Conservation (phyloP, 1,140 invertebrate species). For the Spodoptera litura region DNA sequence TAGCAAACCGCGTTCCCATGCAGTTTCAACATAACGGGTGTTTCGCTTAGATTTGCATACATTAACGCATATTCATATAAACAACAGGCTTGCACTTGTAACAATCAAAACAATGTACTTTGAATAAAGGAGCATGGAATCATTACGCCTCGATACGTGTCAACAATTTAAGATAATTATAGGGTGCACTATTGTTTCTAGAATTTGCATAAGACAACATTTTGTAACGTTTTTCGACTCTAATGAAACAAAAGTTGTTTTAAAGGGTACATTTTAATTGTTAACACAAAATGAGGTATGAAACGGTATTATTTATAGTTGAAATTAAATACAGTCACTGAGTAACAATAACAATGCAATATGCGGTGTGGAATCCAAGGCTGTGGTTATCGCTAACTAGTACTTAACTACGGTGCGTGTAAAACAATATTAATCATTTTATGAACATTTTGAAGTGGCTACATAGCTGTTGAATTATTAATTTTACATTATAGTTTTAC, state of each 20-base stretch:
- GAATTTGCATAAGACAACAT: constrained; percentile 54
- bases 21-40: constrained; percentile 53
- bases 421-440: constrained; percentile 44
- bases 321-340: neutral
- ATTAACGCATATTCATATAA: constrained; percentile 52
- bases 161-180: constrained; percentile 55
- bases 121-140: constrained; percentile 56
- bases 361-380: constrained; percentile 33
- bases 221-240: constrained; percentile 53
- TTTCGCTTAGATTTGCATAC: constrained; percentile 61
- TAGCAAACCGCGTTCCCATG: constrained; percentile 56
- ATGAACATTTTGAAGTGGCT: constrained; percentile 23
- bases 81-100: constrained; percentile 52
- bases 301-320: neutral
- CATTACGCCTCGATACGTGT: constrained; percentile 64
- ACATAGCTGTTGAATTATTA: constrained; percentile 6
- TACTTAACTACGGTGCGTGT: neutral
- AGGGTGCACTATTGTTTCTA: constrained; percentile 46
- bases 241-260: neutral
- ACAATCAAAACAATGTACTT: constrained; percentile 70
- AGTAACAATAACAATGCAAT: constrained; percentile 16
- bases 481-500: neutral
- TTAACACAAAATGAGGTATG: too few species aligned
- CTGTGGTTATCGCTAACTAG: constrained; percentile 27
- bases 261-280: neutral